phyloP scores from a whole-genome alignment of 2,888 invertebrate genomes.

The Eilema caniola region DNA sequence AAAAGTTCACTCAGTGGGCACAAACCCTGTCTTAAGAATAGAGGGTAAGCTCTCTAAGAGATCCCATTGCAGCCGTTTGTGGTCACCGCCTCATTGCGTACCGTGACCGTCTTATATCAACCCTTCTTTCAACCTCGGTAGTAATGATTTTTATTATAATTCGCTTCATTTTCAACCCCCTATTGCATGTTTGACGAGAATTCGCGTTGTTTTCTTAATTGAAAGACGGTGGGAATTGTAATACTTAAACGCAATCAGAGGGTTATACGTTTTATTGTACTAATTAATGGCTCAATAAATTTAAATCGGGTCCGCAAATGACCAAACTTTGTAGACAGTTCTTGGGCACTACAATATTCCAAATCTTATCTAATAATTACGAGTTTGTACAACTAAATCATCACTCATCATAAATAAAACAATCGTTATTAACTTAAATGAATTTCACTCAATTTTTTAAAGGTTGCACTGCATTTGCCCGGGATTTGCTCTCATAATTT shows the following conservation, averaged over 20 bases:
- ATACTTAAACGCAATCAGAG: background rate
- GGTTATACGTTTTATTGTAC: background rate
- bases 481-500: too few relatives aligned
- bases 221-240: constrained; percentile 3
- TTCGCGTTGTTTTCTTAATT: constrained; percentile 14
- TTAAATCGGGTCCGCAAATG: background rate
- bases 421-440: too few relatives aligned
- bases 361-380: background rate
- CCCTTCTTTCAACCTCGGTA: constrained; percentile 35
- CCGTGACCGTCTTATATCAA: constrained; percentile 27
- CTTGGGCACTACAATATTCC: background rate
- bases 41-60: constrained; percentile 18
- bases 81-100: constrained; percentile 28
- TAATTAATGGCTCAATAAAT: background rate
- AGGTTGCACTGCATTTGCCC: too few relatives aligned
- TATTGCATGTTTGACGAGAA: constrained; percentile 15
- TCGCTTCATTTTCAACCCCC: constrained; percentile 18
- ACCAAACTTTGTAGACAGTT: background rate
- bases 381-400: background rate
- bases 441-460: too few relatives aligned
- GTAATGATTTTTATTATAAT: constrained; percentile 46
- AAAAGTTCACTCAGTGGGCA: background rate
- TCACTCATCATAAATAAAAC: too few relatives aligned
- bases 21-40: background rate
- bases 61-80: constrained; percentile 32